Percentiles rank a stretch among this genome's conserved stretches.
These are phyloP conservation scores for Melanophora roralis DNA, from an alignment of 2,888 invertebrate species.

Conservation along the genomic window DNA sequence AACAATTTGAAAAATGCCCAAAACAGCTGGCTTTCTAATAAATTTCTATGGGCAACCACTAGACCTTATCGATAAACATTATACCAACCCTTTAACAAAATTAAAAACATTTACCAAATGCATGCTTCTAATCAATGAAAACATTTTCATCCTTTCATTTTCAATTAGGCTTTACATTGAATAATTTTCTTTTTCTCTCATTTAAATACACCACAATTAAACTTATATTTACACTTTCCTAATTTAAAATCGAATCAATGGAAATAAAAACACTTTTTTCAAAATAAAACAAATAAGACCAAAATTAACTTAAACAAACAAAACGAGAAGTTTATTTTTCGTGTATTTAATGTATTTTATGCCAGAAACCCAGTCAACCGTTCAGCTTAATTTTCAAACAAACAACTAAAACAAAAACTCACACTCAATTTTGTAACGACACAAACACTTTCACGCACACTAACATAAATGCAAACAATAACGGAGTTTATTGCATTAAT, in stretches of 20 bases:
- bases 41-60: no score
- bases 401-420: not conserved
- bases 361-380: conserved; percentile 48
- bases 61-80: no score
- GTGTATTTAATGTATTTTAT: conserved; percentile 43
- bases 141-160: conserved; percentile 15
- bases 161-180: conserved; percentile 24
- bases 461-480: no score
- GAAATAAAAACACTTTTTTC: conserved; percentile 40
- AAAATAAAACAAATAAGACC: conserved; percentile 15
- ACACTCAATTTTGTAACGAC: not conserved
- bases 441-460: not conserved
- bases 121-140: not conserved
- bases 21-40: no score
- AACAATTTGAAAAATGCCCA: no score
- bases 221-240: conserved; percentile 28
- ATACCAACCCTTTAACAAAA: no score
- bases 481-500: conserved; percentile 7
- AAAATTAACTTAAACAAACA: conserved; percentile 16
- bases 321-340: conserved; percentile 6
- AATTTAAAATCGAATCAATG: conserved; percentile 28
- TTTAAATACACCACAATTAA: conserved; percentile 11
- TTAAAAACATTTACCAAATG: no score
- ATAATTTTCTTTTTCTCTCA: not conserved
- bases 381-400: conserved; percentile 45